Evolutionary conservation across 2,113 vertebrate genomes (phyloP).

Genomic region (Chloropsis cyanopogon): DNA sequence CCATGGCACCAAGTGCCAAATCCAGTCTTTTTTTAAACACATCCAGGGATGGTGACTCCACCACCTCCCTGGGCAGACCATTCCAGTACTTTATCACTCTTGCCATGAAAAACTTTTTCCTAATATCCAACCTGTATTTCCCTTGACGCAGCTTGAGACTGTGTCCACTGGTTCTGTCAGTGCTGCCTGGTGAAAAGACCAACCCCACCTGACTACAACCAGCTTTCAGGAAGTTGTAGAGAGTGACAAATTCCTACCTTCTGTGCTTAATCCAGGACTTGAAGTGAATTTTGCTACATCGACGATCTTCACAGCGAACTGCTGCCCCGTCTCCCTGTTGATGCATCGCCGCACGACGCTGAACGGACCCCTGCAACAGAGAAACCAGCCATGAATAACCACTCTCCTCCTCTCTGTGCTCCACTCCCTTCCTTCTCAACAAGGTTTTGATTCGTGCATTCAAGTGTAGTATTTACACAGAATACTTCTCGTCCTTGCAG

Average conservation of each 20-base stretch:
- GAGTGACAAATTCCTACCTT: conserved; percentile 78
- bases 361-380: conserved; percentile 89
- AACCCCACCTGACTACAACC: too few species aligned
- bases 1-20: too few species aligned
- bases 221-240: too few species aligned
- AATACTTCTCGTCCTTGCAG: background rate
- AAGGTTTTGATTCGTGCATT: background rate
- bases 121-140: too few species aligned
- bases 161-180: too few species aligned
- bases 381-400: background rate
- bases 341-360: conserved; percentile 98
- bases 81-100: too few species aligned
- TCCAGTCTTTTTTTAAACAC: too few species aligned
- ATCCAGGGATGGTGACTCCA: too few species aligned
- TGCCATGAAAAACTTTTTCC: too few species aligned
- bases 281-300: conserved; percentile 99
- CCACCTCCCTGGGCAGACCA: too few species aligned
- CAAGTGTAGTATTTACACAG: background rate
- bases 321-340: conserved; percentile 97
- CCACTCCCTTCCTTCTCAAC: background rate
- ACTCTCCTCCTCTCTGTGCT: background rate
- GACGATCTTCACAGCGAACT: conserved; percentile 98
- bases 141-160: too few species aligned
- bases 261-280: conserved; percentile 98
- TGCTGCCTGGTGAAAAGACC: too few species aligned